Percentiles rank a stretch among this genome's conserved stretches.
phyloP scores from a whole-genome alignment of 2,113 vertebrate species.

The Aptenodytes forsteri region DNA sequence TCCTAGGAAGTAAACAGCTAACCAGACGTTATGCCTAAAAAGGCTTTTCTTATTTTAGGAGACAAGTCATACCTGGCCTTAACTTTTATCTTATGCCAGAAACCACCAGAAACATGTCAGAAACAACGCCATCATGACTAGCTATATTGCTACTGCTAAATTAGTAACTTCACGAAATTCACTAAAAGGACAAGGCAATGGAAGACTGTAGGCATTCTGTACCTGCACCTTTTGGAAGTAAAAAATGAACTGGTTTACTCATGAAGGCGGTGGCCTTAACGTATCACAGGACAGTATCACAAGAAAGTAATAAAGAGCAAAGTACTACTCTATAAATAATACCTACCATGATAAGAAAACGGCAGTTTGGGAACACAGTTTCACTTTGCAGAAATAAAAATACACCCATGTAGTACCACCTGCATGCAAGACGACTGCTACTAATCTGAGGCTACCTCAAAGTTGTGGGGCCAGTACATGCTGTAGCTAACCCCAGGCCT shows the following conservation, averaged over 20 bases:
- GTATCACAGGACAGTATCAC: not conserved
- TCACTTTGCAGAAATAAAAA: not conserved
- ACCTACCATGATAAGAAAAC: not conserved
- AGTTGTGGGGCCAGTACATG: not conserved
- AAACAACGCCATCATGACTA: not conserved
- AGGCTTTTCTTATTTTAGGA: not conserved
- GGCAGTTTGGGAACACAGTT: not conserved
- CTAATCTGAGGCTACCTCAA: not conserved
- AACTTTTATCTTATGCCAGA: not conserved
- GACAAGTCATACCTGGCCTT: not conserved
- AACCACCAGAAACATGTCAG: not conserved
- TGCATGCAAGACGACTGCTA: not conserved
- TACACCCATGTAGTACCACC: not conserved
- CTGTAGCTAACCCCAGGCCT: not conserved
- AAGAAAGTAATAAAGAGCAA: not conserved
- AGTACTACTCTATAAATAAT: not conserved
- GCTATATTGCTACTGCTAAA: not conserved
- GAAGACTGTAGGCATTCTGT: not conserved
- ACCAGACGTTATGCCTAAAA: not conserved
- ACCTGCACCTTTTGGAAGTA: not conserved
- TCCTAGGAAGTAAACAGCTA: not conserved
- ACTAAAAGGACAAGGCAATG: not conserved
- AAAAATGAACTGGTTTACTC: not conserved
- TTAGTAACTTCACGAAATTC: not conserved
- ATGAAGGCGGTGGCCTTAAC: not conserved